Base-by-base conservation (phyloP, 30 jellyfish, hydroid and myxozoan genomes). In the Turritopsis dohrnii region DNA sequence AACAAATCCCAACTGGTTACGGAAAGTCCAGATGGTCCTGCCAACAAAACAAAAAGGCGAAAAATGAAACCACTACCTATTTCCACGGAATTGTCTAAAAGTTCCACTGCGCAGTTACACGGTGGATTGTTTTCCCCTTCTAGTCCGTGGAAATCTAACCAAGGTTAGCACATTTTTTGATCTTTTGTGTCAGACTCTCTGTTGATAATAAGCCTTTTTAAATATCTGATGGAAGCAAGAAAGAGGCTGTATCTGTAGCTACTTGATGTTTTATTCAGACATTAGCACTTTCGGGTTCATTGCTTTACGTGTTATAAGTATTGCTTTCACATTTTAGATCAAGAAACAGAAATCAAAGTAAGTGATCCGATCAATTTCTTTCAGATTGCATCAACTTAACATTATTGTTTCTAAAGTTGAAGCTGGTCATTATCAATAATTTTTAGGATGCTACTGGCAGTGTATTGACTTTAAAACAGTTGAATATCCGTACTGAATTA, bases 401-500 rank as follows among this genome's bases (percentile, higher is more conserved):
- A n/a, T n/a, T n/a, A n/a, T n/a, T n/a, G n/a, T n/a, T n/a, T n/a
- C n/a, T n/a, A n/a, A n/a, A n/a, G n/a, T n/a, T n/a, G n/a, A n/a
- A n/a, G n/a, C n/a, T n/a, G n/a, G n/a, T n/a, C n/a, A n/a, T n/a
- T n/a, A n/a, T n/a, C n/a, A n/a, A n/a, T n/a, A n/a, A n/a, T 41
- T 41, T 41, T 41, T 13, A 41, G 60, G 60, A 41, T 41, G 60
- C 60, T 3, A 41, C 60, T 17, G 87, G 87, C 21, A 60, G 41
- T 19, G 52, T 31, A 8, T 27, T 80, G 52, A 80, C 87, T 16
- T 26, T 13, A 31, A 60, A 80, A 26, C 82, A 80, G 0, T 13
- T 30, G 0, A 31, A 28, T 9, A 60, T 53, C 28, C 87, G 87
- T 52, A 53, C 54, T 23, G 87, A 80, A 75, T 66, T 89, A 23